Evolutionary conservation across 2,113 vertebrate species (phyloP), one percentile per base, ranked within the genome.

Genomic region (Platichthys stellatus): DNA sequence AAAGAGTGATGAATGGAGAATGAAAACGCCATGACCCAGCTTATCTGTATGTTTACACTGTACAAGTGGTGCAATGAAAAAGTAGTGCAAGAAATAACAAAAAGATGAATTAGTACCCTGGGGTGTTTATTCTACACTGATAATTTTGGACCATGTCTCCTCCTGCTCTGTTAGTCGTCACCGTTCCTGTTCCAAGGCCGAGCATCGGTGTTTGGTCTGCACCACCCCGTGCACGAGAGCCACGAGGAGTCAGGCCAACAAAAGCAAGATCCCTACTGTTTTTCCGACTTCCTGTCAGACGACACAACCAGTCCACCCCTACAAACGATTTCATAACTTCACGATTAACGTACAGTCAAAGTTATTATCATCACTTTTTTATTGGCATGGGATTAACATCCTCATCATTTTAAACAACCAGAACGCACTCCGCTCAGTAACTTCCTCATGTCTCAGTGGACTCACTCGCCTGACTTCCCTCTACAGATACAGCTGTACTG

Each of bases 401-500:
- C 31, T 31, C 60, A n/a, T 13, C 0, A 2, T 61, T 24, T 24
- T 14, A 20, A 63, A 60, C 3, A 1, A 21, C 5, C 26, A 75
- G 47, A 78, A 35, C 40, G 3, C 20, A 74, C 6, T 20, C 14
- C 47, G 63, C 63, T 76, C 66, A 72, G 75, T 70, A 86, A 88
- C 77, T 76, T 92, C 89, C 86, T 84, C 82, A 51, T 83, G 69
- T 78, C 24, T 56, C 49, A 76, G 20, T 57, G 31, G 31, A 7
- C 45, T 87, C 66, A 74, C 63, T 62, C 26, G 8, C 26, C 53
- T 45, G 72, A 84, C 87, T 88, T 89, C 87, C 87, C 69, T 75
- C 11, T 78, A 31, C 58, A 66, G 57, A 35, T 40, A 38, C 65
- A 79, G 69, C 56, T 49, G 20, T 20, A 74, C 70, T 74, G 58